Evolutionary conservation across 2,888 invertebrate genomes (phyloP), one percentile per base, ranked within the genome.

Genomic region (Aquatica leii): DNA sequence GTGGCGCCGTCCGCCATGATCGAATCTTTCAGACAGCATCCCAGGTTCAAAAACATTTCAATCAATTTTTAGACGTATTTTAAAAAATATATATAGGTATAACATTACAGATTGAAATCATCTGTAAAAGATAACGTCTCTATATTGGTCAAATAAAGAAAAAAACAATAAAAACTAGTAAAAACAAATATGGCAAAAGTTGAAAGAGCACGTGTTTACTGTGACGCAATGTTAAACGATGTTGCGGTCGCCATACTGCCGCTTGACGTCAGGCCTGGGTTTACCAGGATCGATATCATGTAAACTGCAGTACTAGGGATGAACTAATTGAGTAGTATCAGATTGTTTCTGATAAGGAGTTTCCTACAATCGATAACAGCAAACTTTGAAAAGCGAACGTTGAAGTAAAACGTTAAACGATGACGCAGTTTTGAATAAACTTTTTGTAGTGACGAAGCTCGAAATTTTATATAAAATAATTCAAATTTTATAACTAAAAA

Each of bases 171-270:
- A 24, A 24, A 24, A 24, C 4, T 24, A 24, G 2, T 24, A 24
- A 24, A 24, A 24, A 6, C 6, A 24, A 24, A 24, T 24, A 24
- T 24, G 6, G 4, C 24, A 24, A 24, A 24, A 6, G 6, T 24
- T 2, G 24, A 24, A 34, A 62, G 60, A 69, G 67, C 73, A 72
- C 73, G 71, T 73, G 73, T 64, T 65, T 62, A 68, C 35, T 41
- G 69, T 74, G 74, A 74, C 74, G 73, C 74, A 71, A 68, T 70
- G 70, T 69, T 67, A 69, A 75, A 52, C 82, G 82, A 82, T 82
- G 82, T 83, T 82, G 82, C 78, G 71, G 73, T 74, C 81, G 82
- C 83, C 83, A 83, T 83, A 79, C 83, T 82, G 79, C 72, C 77
- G 77, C 69, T 77, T 83, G 83, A 84, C 84, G 84, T 84, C 81